A percentile compares a stretch with the other conserved stretches of the same genome.
Conservation (phyloP, 1,140 invertebrate genomes). For the Daktulosphaira vitifoliae region DNA sequence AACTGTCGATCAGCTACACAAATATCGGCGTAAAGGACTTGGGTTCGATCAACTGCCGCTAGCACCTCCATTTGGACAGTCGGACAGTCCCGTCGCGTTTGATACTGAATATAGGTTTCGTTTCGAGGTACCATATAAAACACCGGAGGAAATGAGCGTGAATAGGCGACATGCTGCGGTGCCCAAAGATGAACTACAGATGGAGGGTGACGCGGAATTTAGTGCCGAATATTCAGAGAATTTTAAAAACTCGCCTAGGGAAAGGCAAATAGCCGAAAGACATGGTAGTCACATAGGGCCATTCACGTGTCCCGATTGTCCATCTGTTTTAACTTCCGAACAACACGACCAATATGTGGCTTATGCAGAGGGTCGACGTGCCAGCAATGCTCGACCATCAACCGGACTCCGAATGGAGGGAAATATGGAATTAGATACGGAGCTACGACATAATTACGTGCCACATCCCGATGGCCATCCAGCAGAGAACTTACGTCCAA, state of each 20-base stretch:
- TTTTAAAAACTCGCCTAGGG: not conserved
- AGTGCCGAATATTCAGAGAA: slow-evolving; percentile 4
- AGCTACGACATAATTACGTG: slow-evolving; percentile 12
- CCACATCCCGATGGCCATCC: slow-evolving; percentile 14
- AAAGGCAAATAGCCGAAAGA: not conserved
- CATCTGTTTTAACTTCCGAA: not conserved
- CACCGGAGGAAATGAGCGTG: slow-evolving; percentile 16
- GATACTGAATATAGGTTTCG: slow-evolving; percentile 13
- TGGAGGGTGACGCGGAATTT: slow-evolving; percentile 7
- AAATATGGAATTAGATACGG: not conserved
- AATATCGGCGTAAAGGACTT: slow-evolving; percentile 6
- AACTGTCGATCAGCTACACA: slow-evolving; percentile 18
- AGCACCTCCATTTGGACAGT: not conserved
- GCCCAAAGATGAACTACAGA: slow-evolving; percentile 7
- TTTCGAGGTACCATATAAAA: slow-evolving; percentile 2
- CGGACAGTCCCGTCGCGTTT: slow-evolving; percentile 5
- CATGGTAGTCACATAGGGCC: slow-evolving; percentile 23
- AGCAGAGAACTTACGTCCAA: not conserved
- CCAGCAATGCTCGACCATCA: not conserved
- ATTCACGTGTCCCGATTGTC: not conserved
- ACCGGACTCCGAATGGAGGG: slow-evolving; percentile 1
- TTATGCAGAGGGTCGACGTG: slow-evolving; percentile 2
- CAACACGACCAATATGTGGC: slow-evolving; percentile 12
- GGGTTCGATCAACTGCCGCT: not conserved
- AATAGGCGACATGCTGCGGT: slow-evolving; percentile 18